Conservation (phyloP, 2,888 invertebrate genomes). For the Calameuta idolon region DNA sequence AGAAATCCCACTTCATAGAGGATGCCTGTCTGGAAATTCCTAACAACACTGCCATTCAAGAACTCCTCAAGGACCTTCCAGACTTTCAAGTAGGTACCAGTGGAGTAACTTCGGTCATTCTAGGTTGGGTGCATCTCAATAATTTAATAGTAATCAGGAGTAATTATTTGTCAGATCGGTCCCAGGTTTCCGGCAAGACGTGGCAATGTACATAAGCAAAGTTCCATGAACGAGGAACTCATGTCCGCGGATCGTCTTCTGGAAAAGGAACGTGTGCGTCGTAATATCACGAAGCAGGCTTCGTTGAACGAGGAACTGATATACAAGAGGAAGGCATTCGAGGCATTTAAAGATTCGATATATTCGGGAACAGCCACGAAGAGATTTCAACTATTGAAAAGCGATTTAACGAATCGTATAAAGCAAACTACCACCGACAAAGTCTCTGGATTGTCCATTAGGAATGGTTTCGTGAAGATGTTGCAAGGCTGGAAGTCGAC, state of each 20-base stretch:
- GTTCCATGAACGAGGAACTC: conserved; percentile 89
- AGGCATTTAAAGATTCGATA: conserved; percentile 79
- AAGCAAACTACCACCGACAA: conserved; percentile 87
- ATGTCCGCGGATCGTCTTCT: conserved; percentile 87
- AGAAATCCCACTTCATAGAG: conserved; percentile 86
- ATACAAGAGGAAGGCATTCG: conserved; percentile 76
- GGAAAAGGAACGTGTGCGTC: conserved; percentile 84
- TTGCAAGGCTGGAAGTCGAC: conserved; percentile 75
- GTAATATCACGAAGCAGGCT: conserved; percentile 89
- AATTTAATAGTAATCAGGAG: not conserved
- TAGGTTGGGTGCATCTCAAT: not conserved
- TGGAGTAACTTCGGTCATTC: not conserved
- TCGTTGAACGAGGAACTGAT: conserved; percentile 90
- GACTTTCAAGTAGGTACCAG: conserved; percentile 69
- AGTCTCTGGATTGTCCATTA: conserved; percentile 76
- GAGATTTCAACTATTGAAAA: conserved; percentile 81
- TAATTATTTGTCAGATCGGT: conserved; percentile 9
- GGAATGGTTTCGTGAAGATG: conserved; percentile 85
- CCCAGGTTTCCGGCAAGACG: conserved; percentile 45
- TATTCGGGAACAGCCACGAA: conserved; percentile 79
- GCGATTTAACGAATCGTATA: conserved; percentile 84
- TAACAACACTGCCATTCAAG: conserved; percentile 74
- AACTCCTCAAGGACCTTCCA: conserved; percentile 74
- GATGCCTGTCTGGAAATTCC: conserved; percentile 46
- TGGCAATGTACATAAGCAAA: conserved; percentile 81